Base-by-base conservation (phyloP, 2,113 vertebrate species). In the Chroicocephalus ridibundus region DNA sequence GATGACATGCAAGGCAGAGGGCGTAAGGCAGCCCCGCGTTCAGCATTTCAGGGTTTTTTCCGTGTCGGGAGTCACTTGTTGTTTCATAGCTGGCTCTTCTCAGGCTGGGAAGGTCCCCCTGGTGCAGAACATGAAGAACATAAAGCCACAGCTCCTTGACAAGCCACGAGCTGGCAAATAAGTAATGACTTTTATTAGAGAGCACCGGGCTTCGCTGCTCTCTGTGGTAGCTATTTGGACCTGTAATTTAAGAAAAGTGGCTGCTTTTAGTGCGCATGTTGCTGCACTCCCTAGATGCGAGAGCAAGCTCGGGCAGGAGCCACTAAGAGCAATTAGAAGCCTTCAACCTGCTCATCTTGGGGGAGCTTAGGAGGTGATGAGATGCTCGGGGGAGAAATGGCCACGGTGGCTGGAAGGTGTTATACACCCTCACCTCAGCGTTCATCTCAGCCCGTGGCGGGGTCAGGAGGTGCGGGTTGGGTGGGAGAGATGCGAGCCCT, bases 121-220 rank as follows among this genome's bases (percentile, higher is more conserved):
- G 54, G 84, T 47, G 38, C 47, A 57, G 87, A 68, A 42, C 54
- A 62, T 3, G 21, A 27, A 72, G 88, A 57, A 62, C 60, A 57
- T 22, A 46, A 93, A 94, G 32, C 38, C 19, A 27, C 29, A 29
- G 61, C 36, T 46, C 13, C 36, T 46, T 64, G 71, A 52, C 82
- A 79, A 74, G 57, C 69, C 26, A 6, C 20, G 52, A 82, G 86
- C 61, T 68, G 54, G 31, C 19, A 32, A 69, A 87, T 64, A 74
- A 95, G 42, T 64, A 31, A 93, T 64, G 71, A 26, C 60, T 93
- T 64, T 32, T 78, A 58, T 90, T 90, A 90, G 64, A 51, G 62
- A 61, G 24, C 3, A 0, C 18, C 26, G 19, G 60, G 71, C 54
- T 51, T 32, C 42, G 66, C 57, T 1, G 3, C 21, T 51, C 32